Percentiles rank a stretch among this genome's conserved stretches.
These are phyloP conservation scores for Crossaster papposus DNA, from an alignment of 53 echinoderm and acorn worm species.

Conservation along the genomic window DNA sequence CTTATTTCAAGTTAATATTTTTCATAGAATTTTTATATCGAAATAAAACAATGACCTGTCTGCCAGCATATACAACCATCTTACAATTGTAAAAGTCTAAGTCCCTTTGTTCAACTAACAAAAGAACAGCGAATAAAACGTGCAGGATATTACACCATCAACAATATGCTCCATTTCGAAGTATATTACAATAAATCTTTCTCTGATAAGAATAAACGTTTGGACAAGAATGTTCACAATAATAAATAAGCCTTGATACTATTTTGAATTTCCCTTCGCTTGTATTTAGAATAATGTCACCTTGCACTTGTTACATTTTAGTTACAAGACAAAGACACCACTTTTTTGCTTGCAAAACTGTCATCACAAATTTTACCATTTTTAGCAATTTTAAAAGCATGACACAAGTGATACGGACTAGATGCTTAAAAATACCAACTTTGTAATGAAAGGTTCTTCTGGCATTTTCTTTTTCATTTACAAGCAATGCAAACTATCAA, in stretches of 20 bases:
- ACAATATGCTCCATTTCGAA: background rate
- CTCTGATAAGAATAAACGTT: background rate
- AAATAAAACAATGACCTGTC: background rate
- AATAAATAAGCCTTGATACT: background rate
- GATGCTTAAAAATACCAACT: no score
- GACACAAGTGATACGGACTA: no score
- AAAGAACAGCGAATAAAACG: background rate
- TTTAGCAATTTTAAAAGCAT: no score
- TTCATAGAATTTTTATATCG: background rate
- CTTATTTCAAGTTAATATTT: no score
- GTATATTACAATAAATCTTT: slow-evolving; percentile 29
- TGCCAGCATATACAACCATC: background rate
- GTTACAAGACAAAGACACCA: no score
- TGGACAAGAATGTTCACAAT: slow-evolving; percentile 25
- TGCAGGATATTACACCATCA: background rate
- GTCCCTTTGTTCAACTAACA: background rate
- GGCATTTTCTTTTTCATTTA: background rate
- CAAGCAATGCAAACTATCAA: background rate
- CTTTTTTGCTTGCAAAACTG: no score
- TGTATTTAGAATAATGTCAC: no score
- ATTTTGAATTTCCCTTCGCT: background rate
- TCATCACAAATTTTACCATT: no score
- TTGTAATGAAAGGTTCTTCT: no score
- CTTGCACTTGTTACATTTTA: no score
- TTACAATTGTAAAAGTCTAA: background rate